Base-by-base conservation (phyloP, 2,797 vertebrate genomes). In the Xenopus petersii region DNA sequence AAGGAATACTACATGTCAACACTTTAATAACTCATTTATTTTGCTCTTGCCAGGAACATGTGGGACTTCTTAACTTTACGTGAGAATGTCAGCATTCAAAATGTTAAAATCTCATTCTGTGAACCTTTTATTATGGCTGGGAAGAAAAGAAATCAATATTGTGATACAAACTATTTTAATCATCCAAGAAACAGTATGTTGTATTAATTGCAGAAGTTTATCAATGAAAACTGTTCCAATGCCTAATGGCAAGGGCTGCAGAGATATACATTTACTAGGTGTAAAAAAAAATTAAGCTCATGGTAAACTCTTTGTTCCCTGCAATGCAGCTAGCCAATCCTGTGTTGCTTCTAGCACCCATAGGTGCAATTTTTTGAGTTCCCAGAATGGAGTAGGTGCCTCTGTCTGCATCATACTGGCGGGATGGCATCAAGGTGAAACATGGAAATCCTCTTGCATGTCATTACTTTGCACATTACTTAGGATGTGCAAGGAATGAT, bases 1-100 rank as follows among this genome's bases (percentile, higher is more conserved):
- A 73, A 78, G 59, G 60, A 73, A 78, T 74, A 78, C 70, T 24
- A 59, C 51, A n/a, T 78, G 75, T 73, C 76, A 74, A 73, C 71
- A 58, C 60, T 64, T 74, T 61, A 60, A 72, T 73, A 74, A 70
- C 61, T 69, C 42, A 78, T 74, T 74, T 64, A 54, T 60, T 72
- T 46, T 24, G n/a, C 66, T 42, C 24, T 73, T 69, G 61, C 76
- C 54, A 69, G 67, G 70, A 73, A 78, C 75, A 78, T 78, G 67
- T 73, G 66, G 76, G 76, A 78, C 42, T 60, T 73, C 54, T 78
- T 78, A 73, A 74, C 26, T 13, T 64, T 74, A 78, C 60, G 71
- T 70, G 71, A 73, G 70, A 78, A 61, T 60, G 63, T 78, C 71
- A 70, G 69, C 70, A 71, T 78, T 73, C 68, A 65, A 73, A 51